phyloP scores from a whole-genome alignment of 35 echinoderm and acorn worm species.

The Chiridota heheva region DNA sequence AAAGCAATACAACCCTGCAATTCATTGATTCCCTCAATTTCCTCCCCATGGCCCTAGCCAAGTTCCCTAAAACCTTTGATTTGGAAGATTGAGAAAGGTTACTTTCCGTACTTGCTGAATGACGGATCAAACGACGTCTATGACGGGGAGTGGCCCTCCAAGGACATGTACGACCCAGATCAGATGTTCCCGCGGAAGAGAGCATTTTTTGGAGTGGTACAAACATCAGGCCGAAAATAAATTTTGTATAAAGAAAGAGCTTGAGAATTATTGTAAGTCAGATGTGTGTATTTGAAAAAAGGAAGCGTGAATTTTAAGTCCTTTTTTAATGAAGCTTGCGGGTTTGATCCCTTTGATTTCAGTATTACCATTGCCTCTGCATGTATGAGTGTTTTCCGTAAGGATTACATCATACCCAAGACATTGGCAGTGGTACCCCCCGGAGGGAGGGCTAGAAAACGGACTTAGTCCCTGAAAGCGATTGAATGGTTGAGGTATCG shows the following conservation, averaged over 20 bases:
- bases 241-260: too few relatives aligned
- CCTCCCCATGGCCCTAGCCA: constrained; percentile 15
- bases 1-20: too few relatives aligned
- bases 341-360: constrained; percentile 55
- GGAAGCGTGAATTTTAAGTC: too few relatives aligned
- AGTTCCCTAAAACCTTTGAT: constrained; percentile 28
- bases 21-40: constrained; percentile 39
- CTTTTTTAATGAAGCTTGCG: too few relatives aligned
- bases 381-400: constrained; percentile 37
- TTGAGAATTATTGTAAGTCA: too few relatives aligned
- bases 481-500: too few relatives aligned
- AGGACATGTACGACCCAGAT: not conserved
- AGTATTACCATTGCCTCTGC: constrained; percentile 50
- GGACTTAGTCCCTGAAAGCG: too few relatives aligned
- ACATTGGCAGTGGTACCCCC: not conserved
- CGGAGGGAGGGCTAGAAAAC: not conserved
- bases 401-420: constrained; percentile 41
- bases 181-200: too few relatives aligned
- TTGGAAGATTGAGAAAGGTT: constrained; percentile 22
- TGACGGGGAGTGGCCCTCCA: not conserved
- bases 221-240: too few relatives aligned
- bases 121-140: not conserved
- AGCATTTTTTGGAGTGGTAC: too few relatives aligned
- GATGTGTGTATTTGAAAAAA: too few relatives aligned
- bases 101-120: constrained; percentile 14